These are phyloP conservation scores for Leptestheria dahalacensis DNA, from an alignment of 1,140 invertebrate genomes.

Conservation along the genomic window DNA sequence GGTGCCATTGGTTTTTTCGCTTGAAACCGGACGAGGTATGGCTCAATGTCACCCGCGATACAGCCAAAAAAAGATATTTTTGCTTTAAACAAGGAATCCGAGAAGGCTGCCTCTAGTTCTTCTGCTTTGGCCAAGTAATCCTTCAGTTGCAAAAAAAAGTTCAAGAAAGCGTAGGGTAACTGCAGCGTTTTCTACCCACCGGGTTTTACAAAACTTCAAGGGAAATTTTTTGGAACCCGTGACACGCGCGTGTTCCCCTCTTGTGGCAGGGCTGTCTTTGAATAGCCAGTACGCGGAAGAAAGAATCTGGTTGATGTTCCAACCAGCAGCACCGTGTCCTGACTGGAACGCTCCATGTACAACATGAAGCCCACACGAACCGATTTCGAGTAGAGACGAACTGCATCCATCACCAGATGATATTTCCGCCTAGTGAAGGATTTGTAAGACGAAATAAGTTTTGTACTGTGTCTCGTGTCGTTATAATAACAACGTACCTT, in stretches of 20 bases:
- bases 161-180: background rate
- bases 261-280: background rate
- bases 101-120: background rate
- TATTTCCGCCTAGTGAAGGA: background rate
- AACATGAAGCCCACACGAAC: slow-evolving; percentile 7
- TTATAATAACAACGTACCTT: slow-evolving; percentile 10
- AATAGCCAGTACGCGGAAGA: slow-evolving; percentile 5
- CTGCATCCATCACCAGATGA: background rate
- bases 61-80: slow-evolving; percentile 8
- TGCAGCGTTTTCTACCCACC: slow-evolving; percentile 7
- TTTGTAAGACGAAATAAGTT: background rate
- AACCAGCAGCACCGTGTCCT: background rate
- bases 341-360: slow-evolving; percentile 6
- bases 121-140: background rate
- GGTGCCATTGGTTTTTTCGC: background rate
- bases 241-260: background rate
- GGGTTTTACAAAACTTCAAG: slow-evolving; percentile 10
- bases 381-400: background rate
- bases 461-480: background rate
- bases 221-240: background rate
- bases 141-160: background rate
- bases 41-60: background rate
- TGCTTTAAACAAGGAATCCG: background rate
- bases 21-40: slow-evolving; percentile 7
- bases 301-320: background rate